phyloP scores from a whole-genome alignment of 2,797 vertebrate genomes.

The Geotrypetes seraphini region DNA sequence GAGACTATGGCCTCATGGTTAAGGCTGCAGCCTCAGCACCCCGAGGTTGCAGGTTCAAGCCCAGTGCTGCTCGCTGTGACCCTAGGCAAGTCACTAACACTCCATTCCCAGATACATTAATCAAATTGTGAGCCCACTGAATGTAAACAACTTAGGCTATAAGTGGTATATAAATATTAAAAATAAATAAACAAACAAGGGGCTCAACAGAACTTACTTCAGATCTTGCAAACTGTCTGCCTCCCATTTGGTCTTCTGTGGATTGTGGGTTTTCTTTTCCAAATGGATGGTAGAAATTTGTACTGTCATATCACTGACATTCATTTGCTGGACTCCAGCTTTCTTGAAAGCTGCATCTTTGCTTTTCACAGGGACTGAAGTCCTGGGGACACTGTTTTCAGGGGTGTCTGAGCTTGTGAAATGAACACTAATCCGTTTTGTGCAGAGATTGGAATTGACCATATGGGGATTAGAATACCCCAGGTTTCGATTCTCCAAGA shows the following conservation, averaged over 20 bases:
- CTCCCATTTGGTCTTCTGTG: slow-evolving; percentile 1
- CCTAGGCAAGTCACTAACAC: no score
- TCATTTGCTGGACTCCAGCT: slow-evolving; percentile 25
- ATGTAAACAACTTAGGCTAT: no score
- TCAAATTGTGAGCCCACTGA: no score
- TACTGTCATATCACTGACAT: slow-evolving; percentile 56
- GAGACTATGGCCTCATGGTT: no score
- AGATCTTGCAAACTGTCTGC: neutral
- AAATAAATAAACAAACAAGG: neutral
- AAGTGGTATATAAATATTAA: no score
- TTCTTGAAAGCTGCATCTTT: slow-evolving; percentile 1
- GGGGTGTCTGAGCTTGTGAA: neutral
- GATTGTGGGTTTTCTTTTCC: slow-evolving; percentile 31
- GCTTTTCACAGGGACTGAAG: neutral
- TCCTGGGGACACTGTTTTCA: accelerated
- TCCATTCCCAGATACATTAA: no score
- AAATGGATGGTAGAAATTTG: slow-evolving; percentile 74
- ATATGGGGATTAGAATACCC: slow-evolving; percentile 8
- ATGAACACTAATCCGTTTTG: slow-evolving; percentile 10
- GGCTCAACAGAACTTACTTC: slow-evolving; percentile 24
- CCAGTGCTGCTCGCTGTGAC: no score
- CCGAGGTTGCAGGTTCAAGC: no score
- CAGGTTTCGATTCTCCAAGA: no score
- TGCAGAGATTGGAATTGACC: neutral
- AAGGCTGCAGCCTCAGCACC: no score